phyloP scores from a whole-genome alignment of 2,797 vertebrate genomes.

The Hoplostethus atlanticus region DNA sequence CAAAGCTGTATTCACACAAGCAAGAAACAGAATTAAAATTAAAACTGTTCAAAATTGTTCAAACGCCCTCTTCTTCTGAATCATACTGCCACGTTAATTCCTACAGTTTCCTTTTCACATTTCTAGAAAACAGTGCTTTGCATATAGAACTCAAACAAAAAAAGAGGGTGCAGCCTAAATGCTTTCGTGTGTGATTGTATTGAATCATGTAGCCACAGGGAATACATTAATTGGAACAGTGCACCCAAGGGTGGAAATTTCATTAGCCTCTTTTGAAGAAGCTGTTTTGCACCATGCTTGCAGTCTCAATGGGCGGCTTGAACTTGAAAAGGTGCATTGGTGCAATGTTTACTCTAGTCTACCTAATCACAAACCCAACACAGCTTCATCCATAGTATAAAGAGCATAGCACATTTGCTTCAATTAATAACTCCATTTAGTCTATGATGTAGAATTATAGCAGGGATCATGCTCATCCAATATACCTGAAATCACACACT shows the following conservation, averaged over 20 bases:
- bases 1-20: no score
- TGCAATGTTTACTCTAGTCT: background rate
- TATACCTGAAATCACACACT: background rate
- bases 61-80: no score
- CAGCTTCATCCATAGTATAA: background rate
- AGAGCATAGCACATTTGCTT: background rate
- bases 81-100: background rate
- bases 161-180: background rate
- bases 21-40: no score
- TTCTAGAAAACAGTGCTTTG: background rate
- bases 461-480: background rate
- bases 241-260: constrained; percentile 43
- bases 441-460: no score
- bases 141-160: background rate
- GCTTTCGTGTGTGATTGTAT: constrained; percentile 2
- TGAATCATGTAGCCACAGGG: constrained; percentile 14
- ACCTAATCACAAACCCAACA: background rate
- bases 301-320: background rate
- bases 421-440: no score
- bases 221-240: constrained; percentile 41
- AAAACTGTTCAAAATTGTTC: no score
- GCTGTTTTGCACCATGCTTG: constrained; percentile 9
- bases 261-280: constrained; percentile 41
- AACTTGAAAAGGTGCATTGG: constrained; percentile 24
- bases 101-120: background rate